Evolutionary conservation across 37 sponge, comb jelly and placozoan species (phyloP), one percentile per base, ranked within the genome.

Genomic region (Chondrosia reniformis): DNA sequence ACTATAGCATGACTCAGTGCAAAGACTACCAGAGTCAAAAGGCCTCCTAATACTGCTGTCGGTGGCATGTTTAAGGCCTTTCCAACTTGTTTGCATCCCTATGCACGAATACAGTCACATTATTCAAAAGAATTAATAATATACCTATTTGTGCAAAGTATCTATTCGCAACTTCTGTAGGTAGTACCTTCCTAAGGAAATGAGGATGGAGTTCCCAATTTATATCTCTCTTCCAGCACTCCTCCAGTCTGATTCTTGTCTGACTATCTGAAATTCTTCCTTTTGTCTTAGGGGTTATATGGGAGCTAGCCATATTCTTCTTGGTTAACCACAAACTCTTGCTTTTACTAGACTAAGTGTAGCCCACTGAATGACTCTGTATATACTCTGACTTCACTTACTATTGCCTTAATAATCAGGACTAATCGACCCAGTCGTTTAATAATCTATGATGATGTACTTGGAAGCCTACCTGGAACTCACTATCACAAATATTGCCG

Each of bases 401-500:
- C n/a, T n/a, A n/a, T n/a, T n/a, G n/a, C n/a, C n/a, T n/a, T 81
- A 36, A 30, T 6, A 6, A 81, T 55, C 42, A 67, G 81, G 42
- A 63, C 34, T 8, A 77, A 83, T 43, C 39, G 84, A 17, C 84
- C 84, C 8, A 25, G 67, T 38, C 56, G 27, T 57, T 24, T 76
- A 7, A 40, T 34, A 3, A 46, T 80, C 2, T 81, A 81, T 81
- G 62, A 69, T 52, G 82, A 81, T 2, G 0, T 2, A 17, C 21
- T 63, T 9, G 84, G 84, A 4, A 33, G 77, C 28, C 43, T 76
- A 25, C 57, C 67, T 30, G 84, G 77, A 4, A 45, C 78, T 33
- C 84, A 83, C 31, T 83, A 54, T 42, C 84, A 76, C 55, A 83
- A 83, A 58, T 22, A 46, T 9, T 83, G 84, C 32, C 37, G 41